Percentiles rank a stretch among this genome's conserved stretches.
Conservation (phyloP, 1,140 invertebrate species). For the Galleria mellonella region DNA sequence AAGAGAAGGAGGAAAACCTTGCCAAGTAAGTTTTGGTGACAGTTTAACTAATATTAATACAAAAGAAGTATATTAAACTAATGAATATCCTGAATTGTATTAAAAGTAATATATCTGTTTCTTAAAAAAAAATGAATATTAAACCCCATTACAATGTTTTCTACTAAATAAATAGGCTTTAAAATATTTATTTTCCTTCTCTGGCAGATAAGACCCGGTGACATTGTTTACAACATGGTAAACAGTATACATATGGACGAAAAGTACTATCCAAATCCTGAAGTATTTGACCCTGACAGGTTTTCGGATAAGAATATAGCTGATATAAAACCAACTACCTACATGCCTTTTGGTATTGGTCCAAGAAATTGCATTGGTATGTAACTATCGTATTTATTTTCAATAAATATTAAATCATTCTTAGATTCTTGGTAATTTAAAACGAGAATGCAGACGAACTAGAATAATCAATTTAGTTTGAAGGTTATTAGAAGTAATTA, state of each 20-base stretch:
- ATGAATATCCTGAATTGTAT: too few relatives aligned
- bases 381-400: not conserved
- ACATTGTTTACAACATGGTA: conserved; percentile 1
- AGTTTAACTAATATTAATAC: too few relatives aligned
- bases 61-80: too few relatives aligned
- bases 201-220: not conserved
- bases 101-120: too few relatives aligned
- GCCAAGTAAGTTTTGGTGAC: conserved; percentile 28
- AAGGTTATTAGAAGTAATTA: too few relatives aligned
- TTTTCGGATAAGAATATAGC: conserved; percentile 43
- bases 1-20: conserved; percentile 38
- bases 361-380: conserved; percentile 71
- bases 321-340: conserved; percentile 45
- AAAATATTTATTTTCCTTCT: not conserved
- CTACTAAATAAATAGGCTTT: not conserved
- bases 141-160: too few relatives aligned
- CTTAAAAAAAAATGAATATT: too few relatives aligned
- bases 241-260: conserved; percentile 58
- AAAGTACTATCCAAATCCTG: conserved; percentile 50
- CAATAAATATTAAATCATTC: too few relatives aligned
- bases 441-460: too few relatives aligned
- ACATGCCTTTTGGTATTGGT: conserved; percentile 73
- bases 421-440: too few relatives aligned
- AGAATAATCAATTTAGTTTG: too few relatives aligned
- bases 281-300: conserved; percentile 56